Conservation (phyloP, 2,888 invertebrate species). For the Agrotis puta region DNA sequence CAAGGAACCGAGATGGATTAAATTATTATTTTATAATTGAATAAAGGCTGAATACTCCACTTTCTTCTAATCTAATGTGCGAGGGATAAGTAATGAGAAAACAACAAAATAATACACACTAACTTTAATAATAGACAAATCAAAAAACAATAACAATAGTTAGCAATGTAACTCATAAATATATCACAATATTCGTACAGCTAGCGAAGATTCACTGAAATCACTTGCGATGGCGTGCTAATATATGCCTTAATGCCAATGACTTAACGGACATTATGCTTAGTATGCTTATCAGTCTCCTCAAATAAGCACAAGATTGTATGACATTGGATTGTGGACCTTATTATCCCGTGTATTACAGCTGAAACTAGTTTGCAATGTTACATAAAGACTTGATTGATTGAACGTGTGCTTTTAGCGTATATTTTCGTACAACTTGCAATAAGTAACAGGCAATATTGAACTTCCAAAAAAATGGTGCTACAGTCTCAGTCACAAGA, state of each 20-base stretch:
- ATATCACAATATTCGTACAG: slow-evolving; percentile 76
- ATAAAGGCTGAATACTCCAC: too few relatives aligned
- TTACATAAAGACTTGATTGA: too few relatives aligned
- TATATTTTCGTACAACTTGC: neutral
- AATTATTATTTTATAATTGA: too few relatives aligned
- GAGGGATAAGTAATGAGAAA: too few relatives aligned
- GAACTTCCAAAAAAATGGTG: too few relatives aligned
- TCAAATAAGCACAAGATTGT: too few relatives aligned
- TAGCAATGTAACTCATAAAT: slow-evolving; percentile 67
- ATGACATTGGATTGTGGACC: neutral
- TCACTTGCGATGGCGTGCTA: slow-evolving; percentile 67
- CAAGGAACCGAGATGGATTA: too few relatives aligned
- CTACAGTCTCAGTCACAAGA: too few relatives aligned
- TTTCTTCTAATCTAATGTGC: too few relatives aligned
- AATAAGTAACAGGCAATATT: too few relatives aligned
- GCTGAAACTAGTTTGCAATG: neutral
- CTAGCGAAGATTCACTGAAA: slow-evolving; percentile 70
- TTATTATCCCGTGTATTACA: neutral
- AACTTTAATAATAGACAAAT: slow-evolving; percentile 67
- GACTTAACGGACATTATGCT: slow-evolving; percentile 28
- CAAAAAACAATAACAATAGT: slow-evolving; percentile 70
- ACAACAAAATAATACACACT: slow-evolving; percentile 61
- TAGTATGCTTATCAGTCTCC: too few relatives aligned
- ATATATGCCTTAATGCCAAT: slow-evolving; percentile 47
- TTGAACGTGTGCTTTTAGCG: too few relatives aligned